Evolutionary conservation across 2,888 invertebrate species (phyloP).

Genomic region (Myathropa florea): DNA sequence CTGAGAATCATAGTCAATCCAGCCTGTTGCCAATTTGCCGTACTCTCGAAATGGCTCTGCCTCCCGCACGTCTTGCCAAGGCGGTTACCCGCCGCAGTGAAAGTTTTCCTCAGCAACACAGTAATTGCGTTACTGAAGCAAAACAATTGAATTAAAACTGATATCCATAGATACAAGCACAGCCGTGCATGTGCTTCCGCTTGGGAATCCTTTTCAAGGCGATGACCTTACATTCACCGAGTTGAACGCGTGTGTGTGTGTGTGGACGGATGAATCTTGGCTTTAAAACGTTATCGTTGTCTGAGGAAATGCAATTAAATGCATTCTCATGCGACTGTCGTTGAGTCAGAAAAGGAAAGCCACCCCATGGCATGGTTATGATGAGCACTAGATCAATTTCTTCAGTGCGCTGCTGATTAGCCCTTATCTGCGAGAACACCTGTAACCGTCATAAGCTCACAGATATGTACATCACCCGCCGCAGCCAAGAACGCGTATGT

Average conservation of each 20-base stretch:
- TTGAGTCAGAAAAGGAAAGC: neutral
- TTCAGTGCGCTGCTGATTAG: neutral
- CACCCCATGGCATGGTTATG: too few species aligned
- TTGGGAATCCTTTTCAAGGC: slow-evolving; percentile 34
- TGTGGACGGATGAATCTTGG: neutral
- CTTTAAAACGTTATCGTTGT: slow-evolving; percentile 4
- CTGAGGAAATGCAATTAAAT: slow-evolving; percentile 61
- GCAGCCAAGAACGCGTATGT: neutral
- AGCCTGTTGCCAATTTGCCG: slow-evolving; percentile 42
- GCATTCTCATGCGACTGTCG: too few species aligned
- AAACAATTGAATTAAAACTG: slow-evolving; percentile 45
- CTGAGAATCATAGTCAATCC: neutral
- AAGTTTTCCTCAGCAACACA: slow-evolving; percentile 28
- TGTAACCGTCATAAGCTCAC: slow-evolving; percentile 16
- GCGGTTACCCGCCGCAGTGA: slow-evolving; percentile 32
- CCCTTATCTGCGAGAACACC: slow-evolving; percentile 41
- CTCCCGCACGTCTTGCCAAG: slow-evolving; percentile 10
- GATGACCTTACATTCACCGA: slow-evolving; percentile 19
- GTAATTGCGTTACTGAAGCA: slow-evolving; percentile 43
- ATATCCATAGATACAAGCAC: neutral
- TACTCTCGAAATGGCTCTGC: neutral
- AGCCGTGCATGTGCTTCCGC: neutral
- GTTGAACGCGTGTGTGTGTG: neutral
- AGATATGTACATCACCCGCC: too few species aligned
- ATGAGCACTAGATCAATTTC: slow-evolving; percentile 30